phyloP scores from a whole-genome alignment of 2,797 vertebrate species.

The Gymnoscopelus microlampas region DNA sequence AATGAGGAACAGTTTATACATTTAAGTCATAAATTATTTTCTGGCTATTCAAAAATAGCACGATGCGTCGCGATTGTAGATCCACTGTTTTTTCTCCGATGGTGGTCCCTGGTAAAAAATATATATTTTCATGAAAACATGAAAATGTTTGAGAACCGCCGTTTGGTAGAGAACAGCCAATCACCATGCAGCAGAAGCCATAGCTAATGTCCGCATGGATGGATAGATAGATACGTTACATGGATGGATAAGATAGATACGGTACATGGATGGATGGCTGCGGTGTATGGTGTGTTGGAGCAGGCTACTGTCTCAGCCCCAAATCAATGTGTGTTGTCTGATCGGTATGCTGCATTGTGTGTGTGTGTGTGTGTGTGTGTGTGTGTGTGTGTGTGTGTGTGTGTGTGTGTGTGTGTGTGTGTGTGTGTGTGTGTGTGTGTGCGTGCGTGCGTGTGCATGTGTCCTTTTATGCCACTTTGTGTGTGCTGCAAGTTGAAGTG shows the following conservation, averaged over 20 bases:
- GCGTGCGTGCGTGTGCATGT: neutral
- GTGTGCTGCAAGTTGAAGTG: no score
- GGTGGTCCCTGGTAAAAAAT: neutral
- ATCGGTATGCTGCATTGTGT: no score
- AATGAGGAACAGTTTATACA: no score
- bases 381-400: neutral
- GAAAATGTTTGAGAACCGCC: no score
- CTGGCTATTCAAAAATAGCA: no score
- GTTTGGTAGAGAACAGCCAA: slow-evolving; percentile 14
- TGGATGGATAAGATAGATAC: neutral
- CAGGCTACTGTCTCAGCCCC: neutral
- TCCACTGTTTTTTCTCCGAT: no score
- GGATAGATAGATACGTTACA: neutral
- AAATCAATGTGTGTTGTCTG: neutral
- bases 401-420: no score
- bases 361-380: neutral
- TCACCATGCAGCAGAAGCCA: neutral
- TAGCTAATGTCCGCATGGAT: neutral
- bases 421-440: neutral
- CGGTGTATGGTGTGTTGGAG: slow-evolving; percentile 18
- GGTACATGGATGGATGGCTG: slow-evolving; percentile 3
- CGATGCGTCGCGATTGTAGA: neutral
- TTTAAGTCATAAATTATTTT: no score
- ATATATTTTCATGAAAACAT: no score
- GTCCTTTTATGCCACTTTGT: no score